Conservation (phyloP, 2,888 invertebrate genomes). For the Neoascia interrupta region DNA sequence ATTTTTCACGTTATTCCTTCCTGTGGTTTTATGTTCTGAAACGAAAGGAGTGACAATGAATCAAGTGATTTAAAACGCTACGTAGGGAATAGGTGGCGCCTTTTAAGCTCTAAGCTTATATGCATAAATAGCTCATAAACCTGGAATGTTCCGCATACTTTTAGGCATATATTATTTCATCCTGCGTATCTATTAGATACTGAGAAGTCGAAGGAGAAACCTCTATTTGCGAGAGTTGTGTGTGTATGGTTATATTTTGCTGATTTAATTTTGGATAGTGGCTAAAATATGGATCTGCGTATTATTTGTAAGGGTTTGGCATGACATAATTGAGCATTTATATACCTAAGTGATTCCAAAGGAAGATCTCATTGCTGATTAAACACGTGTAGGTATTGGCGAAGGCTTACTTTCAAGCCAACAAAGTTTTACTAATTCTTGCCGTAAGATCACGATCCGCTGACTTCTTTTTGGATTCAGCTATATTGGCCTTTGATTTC, state of each 20-base stretch:
- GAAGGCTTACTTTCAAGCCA: no score
- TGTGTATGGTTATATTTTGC: slow-evolving; percentile 17
- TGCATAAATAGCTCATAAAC: slow-evolving; percentile 51
- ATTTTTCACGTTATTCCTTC: slow-evolving; percentile 15
- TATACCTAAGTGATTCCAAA: no score
- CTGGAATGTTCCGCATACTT: slow-evolving; percentile 31
- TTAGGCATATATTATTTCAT: no score
- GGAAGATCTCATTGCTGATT: no score
- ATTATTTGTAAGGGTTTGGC: slow-evolving; percentile 40
- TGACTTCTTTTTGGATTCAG: no score
- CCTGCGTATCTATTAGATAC: no score
- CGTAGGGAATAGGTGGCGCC: slow-evolving; percentile 41
- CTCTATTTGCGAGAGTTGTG: slow-evolving; percentile 15
- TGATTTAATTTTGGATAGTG: slow-evolving; percentile 55
- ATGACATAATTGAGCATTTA: slow-evolving; percentile 5
- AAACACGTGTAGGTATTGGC: no score
- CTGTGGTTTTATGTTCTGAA: slow-evolving; percentile 54
- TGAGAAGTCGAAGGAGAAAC: no score
- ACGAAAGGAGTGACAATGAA: slow-evolving; percentile 64
- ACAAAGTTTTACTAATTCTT: no score
- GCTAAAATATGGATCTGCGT: slow-evolving; percentile 41
- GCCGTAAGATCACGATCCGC: no score
- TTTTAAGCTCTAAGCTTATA: slow-evolving; percentile 35
- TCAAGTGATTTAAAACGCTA: slow-evolving; percentile 51
- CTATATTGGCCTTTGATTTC: no score